These are phyloP conservation scores for rabbit (Oryctolagus cuniculus) DNA, from an alignment of 2,113 vertebrate species.

Conservation along the genomic window DNA sequence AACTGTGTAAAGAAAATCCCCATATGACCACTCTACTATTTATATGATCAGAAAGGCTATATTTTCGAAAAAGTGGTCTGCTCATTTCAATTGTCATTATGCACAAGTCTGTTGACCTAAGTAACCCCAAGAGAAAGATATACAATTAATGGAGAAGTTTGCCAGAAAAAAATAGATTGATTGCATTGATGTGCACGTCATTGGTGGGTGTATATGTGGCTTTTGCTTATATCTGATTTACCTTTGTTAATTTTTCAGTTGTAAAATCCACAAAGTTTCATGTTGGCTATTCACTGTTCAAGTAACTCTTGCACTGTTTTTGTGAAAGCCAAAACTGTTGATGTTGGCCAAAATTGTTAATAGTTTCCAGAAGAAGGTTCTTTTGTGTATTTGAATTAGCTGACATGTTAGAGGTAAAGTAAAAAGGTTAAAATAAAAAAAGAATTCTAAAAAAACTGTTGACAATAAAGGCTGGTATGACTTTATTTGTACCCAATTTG, in stretches of 20 bases:
- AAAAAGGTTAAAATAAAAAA: not conserved
- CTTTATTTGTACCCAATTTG: not conserved
- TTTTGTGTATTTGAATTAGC: not conserved
- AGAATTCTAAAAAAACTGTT: not conserved
- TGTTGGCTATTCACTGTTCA: not conserved
- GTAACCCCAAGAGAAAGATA: not conserved
- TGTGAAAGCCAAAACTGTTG: not conserved
- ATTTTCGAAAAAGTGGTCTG: not conserved
- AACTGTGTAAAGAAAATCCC: conserved; percentile 29
- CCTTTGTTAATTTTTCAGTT: not conserved
- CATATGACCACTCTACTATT: not conserved
- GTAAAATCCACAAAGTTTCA: not conserved
- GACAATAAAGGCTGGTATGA: not conserved
- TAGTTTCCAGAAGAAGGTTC: not conserved
- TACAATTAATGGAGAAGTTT: not conserved
- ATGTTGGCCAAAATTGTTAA: not conserved
- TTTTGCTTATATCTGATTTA: not conserved
- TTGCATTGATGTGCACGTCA: not conserved
- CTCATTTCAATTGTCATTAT: not conserved
- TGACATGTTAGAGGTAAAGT: not conserved
- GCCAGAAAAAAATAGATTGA: not conserved
- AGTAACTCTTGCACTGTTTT: not conserved
- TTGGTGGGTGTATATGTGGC: not conserved
- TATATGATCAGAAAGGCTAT: conserved; percentile 25
- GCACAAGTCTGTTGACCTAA: not conserved